Conservation (phyloP, 2,797 vertebrate genomes). For the Muscicapa comitata region DNA sequence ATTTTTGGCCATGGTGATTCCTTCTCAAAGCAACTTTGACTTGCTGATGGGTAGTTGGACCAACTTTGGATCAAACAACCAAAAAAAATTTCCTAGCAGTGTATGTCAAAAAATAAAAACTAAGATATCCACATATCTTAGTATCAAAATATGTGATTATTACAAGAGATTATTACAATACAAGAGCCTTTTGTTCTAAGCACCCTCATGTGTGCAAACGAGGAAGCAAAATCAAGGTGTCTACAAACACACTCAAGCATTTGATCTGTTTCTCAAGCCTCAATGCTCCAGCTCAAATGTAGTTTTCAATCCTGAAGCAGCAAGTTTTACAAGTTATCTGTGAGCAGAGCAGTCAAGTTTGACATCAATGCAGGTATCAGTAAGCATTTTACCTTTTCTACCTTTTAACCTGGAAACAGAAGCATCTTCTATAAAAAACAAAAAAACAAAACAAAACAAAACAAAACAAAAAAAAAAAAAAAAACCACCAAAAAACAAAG, state of each 20-base stretch:
- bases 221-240: neutral
- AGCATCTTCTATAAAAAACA: neutral
- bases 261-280: neutral
- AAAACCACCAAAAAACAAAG: neutral
- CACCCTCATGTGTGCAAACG: neutral
- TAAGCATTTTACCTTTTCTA: neutral
- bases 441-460: too few species aligned
- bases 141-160: neutral
- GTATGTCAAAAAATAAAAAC: neutral
- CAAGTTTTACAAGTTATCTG: neutral
- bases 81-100: neutral
- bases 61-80: neutral
- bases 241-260: neutral
- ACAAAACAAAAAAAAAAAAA: too few species aligned
- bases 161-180: too few species aligned
- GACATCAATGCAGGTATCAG: neutral
- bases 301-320: neutral
- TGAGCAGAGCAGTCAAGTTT: neutral
- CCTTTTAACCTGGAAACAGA: neutral
- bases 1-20: neutral
- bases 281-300: neutral
- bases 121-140: neutral
- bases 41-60: fast-evolving
- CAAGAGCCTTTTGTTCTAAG: neutral
- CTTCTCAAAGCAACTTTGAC: neutral